These are phyloP conservation scores for Apamea anceps DNA, from an alignment of 2,888 invertebrate genomes.

Conservation along the genomic window DNA sequence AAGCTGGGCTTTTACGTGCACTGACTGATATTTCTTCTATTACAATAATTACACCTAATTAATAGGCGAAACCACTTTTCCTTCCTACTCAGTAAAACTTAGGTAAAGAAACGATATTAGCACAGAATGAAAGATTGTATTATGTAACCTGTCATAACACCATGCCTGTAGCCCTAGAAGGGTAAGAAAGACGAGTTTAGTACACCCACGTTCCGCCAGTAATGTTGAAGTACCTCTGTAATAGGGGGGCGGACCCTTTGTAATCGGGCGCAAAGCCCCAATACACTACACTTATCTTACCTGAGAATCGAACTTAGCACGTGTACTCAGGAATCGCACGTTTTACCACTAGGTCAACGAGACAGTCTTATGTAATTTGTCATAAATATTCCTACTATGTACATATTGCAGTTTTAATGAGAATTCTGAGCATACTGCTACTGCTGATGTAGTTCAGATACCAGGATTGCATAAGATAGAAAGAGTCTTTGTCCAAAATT, in stretches of 20 bases:
- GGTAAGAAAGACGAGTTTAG: background rate
- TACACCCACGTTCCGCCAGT: background rate
- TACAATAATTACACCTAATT: slow-evolving; percentile 36
- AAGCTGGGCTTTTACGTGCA: slow-evolving; percentile 3
- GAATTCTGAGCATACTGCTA: slow-evolving; percentile 31
- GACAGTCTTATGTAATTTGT: background rate
- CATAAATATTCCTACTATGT: slow-evolving; percentile 36
- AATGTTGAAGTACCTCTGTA: too few relatives aligned
- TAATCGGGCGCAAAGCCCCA: too few relatives aligned
- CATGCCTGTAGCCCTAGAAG: background rate
- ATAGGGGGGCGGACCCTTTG: too few relatives aligned
- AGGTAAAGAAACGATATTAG: background rate
- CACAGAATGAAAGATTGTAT: background rate
- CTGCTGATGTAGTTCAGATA: slow-evolving; percentile 32
- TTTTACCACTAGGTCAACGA: background rate
- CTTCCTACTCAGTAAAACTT: slow-evolving; percentile 1
- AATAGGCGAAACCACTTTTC: slow-evolving; percentile 8
- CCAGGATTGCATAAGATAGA: slow-evolving; percentile 22
- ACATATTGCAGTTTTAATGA: slow-evolving; percentile 27
- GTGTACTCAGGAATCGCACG: too few relatives aligned
- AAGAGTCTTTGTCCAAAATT: slow-evolving; percentile 21
- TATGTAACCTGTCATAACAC: background rate
- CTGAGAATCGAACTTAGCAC: background rate
- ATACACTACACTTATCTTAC: too few relatives aligned
- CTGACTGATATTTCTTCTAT: slow-evolving; percentile 35